These are phyloP conservation scores for Crocuta crocuta DNA, from an alignment of 2,113 vertebrate genomes.

Conservation along the genomic window DNA sequence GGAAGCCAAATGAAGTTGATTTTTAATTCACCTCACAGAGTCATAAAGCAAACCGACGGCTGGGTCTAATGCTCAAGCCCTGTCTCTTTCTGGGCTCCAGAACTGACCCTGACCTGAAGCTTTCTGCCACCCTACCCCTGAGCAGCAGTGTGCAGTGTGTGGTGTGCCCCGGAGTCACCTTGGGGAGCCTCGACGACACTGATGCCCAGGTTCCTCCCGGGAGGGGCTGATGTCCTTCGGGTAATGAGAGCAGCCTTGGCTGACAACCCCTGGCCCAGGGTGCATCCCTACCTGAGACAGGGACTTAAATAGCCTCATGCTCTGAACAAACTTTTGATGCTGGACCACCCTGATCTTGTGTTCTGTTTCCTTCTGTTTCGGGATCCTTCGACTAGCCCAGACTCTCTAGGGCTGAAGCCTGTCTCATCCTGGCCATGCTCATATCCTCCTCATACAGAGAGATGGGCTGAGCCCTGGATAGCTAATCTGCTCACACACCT, in stretches of 20 bases:
- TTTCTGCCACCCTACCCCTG: too few relatives aligned
- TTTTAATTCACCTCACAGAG: conserved; percentile 58
- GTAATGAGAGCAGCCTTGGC: background rate
- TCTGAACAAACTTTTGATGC: background rate
- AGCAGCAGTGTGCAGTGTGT: background rate
- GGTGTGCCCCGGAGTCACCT: background rate
- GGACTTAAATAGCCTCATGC: background rate
- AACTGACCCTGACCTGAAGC: background rate
- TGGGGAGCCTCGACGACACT: background rate
- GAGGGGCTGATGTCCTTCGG: background rate
- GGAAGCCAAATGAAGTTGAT: conserved; percentile 69
- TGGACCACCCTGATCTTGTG: background rate
- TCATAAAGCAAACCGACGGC: conserved; percentile 49
- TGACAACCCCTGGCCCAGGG: background rate
- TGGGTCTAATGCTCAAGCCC: background rate
- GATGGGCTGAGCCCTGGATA: background rate
- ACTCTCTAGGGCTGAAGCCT: background rate
- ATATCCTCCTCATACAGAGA: background rate
- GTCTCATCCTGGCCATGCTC: background rate
- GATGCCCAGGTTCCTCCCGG: background rate
- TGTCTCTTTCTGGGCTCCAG: background rate
- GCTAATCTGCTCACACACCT: background rate
- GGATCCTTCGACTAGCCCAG: background rate
- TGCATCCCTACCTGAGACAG: fast-evolving
- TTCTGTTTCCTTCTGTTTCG: background rate